Evolutionary conservation across 53 echinoderm and acorn worm species (phyloP), one percentile per base, ranked within the genome.

Genomic region (Zoroaster sp.): DNA sequence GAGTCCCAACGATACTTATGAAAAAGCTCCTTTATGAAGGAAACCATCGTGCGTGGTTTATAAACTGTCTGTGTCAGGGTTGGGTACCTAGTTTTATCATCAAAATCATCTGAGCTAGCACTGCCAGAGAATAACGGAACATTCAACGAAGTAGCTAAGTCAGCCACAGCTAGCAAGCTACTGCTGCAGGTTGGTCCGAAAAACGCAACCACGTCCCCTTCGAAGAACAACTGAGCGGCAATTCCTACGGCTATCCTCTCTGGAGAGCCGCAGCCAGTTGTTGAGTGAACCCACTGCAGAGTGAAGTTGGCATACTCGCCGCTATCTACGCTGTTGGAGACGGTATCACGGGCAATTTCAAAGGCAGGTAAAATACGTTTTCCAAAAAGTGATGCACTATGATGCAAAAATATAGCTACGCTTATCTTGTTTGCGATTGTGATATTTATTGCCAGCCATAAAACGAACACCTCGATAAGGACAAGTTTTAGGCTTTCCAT

Each of bases 301-400:
- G 92, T 77, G 47, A 96, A 96, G 53, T 96, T 94, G 12, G 66
- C 53, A 40, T 94, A 96, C 15, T 83, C 25, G 37, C 93, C 82
- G 18, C 80, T 86, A 5, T 78, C 49, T 6, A 96, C 92, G 1
- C 89, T 77, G 4, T 73, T 46, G 18, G 78, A 38, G 67, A 96
- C 88, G 4, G 76, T 92, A 18, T 94, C 90, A 13, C 90, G 46
- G 1, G 96, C 96, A 39, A 96, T 91, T 1, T 96, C 94, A 18
- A 94, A 74, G 4, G 89, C 94, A 0, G 96, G 96, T 38, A 53
- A 38, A 2, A 93, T 9, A 3, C 91, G 93, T 0, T 0, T 9
- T 2, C 63, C 63, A 28, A 8, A 0, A 25, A 59, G 1, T 1
- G 28, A 59, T n/a, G n/a, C n/a, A n/a, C n/a, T n/a, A n/a, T n/a